phyloP scores from a whole-genome alignment of 1,140 invertebrate genomes.

The Heliconius hermathena region DNA sequence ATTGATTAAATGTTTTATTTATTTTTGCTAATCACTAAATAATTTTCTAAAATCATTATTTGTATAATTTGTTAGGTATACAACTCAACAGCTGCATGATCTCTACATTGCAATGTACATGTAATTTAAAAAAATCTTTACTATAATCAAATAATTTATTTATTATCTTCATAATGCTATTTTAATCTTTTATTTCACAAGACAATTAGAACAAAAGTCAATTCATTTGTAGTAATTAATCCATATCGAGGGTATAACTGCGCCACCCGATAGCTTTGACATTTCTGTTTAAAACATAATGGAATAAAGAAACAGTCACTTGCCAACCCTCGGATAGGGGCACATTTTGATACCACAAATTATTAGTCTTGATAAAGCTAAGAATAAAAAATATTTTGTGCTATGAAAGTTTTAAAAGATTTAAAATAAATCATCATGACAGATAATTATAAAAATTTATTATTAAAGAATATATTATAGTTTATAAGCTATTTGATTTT shows the following conservation, averaged over 20 bases:
- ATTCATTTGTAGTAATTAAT: slow-evolving; percentile 33
- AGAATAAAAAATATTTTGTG: not conserved
- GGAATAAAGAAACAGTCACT: slow-evolving; percentile 80
- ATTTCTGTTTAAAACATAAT: slow-evolving; percentile 78
- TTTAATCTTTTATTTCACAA: not conserved
- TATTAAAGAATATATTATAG: no score
- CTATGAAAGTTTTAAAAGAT: not conserved
- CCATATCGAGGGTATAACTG: slow-evolving; percentile 31
- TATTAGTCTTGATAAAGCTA: slow-evolving; percentile 17
- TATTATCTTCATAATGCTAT: not conserved
- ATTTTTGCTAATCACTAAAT: not conserved
- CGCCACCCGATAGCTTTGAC: slow-evolving; percentile 71
- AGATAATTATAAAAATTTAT: no score
- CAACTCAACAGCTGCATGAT: not conserved
- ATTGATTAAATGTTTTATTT: slow-evolving; percentile 8
- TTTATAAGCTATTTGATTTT: no score
- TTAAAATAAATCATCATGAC: not conserved
- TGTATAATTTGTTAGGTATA: no score
- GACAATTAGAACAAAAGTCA: slow-evolving; percentile 14
- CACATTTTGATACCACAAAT: slow-evolving; percentile 59
- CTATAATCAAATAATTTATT: not conserved
- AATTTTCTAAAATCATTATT: not conserved
- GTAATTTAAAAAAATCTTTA: no score
- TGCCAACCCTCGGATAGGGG: slow-evolving; percentile 61
- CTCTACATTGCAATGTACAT: not conserved